Base-by-base conservation (phyloP, 2,888 invertebrate species). In the Torymus tubicola region DNA sequence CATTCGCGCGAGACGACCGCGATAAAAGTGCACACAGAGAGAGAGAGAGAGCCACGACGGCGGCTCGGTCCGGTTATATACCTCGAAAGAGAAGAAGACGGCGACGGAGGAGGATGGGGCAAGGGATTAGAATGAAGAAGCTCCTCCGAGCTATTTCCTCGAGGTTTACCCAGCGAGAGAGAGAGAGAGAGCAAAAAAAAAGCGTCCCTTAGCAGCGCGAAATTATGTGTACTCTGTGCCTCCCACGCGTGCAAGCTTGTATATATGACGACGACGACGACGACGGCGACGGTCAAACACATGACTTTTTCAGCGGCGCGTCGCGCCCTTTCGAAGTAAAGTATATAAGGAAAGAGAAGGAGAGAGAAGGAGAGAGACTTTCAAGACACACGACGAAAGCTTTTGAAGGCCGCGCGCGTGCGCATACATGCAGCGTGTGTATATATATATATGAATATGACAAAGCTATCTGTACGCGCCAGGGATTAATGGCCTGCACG, bases 401-500 rank as follows among this genome's bases (percentile, higher is more conserved):
- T 68, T 74, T 68, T 75, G 67, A 75, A 67, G 75, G 52, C 18
- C 16, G 52, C 50, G 50, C 60, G 53, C 65, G 68, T 2, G 21
- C 21, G 21, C 21, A 21, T n/a, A n/a, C n/a, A n/a, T n/a, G n/a
- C n/a, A n/a, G n/a, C 16, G 52, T 24, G 50, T 53, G 53, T 58
- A 61, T 42, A 42, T 42, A 68, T 58, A 61, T 42, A 42, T 42
- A 68, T 79, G 78, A 79, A 73, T 73, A 79, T 79, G 63, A 78
- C 78, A 78, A 78, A 78, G 78, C 78, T 78, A 78, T 78, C 78
- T 78, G 73, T 58, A 57, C 75, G 55, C 58, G 64, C 61, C 61
- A 8, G 42, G 77, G 78, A 79, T 79, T 72, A 79, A 79, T 79
- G 78, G 72, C 24, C 72, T 53, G 55, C 72, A 67, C 61, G 50